Base-by-base conservation (phyloP, 2,113 vertebrate species). In the Dicrurus megarhynchus region DNA sequence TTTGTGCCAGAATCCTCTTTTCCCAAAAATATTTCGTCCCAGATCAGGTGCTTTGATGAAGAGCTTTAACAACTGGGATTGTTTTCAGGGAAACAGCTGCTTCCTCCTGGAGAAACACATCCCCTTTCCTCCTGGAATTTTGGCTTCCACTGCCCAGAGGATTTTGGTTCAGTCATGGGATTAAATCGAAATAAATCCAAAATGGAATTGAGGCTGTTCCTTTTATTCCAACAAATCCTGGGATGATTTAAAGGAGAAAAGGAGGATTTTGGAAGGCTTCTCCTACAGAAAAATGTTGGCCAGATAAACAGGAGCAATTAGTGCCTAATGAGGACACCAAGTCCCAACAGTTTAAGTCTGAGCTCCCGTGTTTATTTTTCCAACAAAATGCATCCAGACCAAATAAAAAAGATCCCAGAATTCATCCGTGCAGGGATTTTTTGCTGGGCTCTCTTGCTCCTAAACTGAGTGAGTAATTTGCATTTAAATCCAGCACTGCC, bases 1-100 rank as follows among this genome's bases (percentile, higher is more conserved):
- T 53, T 19, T 3, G 10, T 17, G 22, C 1, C 0, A 4, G 3
- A 39, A 39, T 37, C 12, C 2, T 55, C 30, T 35, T 56, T 44
- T 22, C 21, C 33, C 22, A 26, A 33, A 57, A 55, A 6, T 6
- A 3, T 1, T 2, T n/a, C 35, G 33, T 39, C 71, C 47, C 17
- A 15, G 10, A 30, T 15, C 12, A 6, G 1, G 10, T 0, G 3
- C 7, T 57, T 28, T 35, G 41, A 8, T 26, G 33, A 33, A 42
- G 11, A 75, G 11, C 56, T 76, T 30, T 9, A 14, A 27, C 5
- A 56, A 0, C 24, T 5, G 49, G 33, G 12, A n/a, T 39, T 21
- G 39, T 14, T 56, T 16, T 17, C 8, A 6, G 53, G 59, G 68
- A 27, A 42, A 6, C 26, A 1, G 24, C 35, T 18, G 0, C 10